Evolutionary conservation across 2,113 vertebrate genomes (phyloP), one percentile per base, ranked within the genome.

Genomic region (Colaptes auratus): DNA sequence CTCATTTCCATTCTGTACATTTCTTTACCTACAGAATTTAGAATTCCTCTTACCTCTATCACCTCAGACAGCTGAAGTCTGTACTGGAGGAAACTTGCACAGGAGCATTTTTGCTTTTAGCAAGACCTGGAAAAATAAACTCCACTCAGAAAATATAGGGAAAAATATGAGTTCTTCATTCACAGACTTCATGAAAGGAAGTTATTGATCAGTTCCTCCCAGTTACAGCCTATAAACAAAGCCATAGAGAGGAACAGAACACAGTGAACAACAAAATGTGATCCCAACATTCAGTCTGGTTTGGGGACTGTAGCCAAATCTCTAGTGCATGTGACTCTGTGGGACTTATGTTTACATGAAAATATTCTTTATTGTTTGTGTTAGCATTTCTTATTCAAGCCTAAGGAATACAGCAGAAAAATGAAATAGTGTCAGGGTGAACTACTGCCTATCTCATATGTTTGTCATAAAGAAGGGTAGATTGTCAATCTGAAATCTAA

Each of bases 11-110:
- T 27, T 27, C 55, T 70, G 27, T 75, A 59, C 44, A 63, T 73
- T 85, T 85, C 87, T 92, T 92, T 52, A 24, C 50, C 75, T 85
- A 69, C 46, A 82, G 48, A 75, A 58, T 87, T 91, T 87, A 76
- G 55, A 76, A 92, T 87, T 95, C 82, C 84, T 79, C 3, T 92
- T 78, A 52, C 73, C 48, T 93, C 35, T 63, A 13, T 64, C 70
- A 78, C 52, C 53, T 92, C 74, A 66, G 78, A 59, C 84, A 92
- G 46, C 7, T 53, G 66, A 89, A 95, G 23, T 60, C 55, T 58
- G 8, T n/a, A 60, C 4, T 65, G 20, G 59, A 36, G 27, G 30
- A 85, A 93, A 39, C 15, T 48, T 85, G 59, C 36, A 94, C 8
- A 63, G 78, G 44, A 78, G 18, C 7, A 61, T 60, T 72, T 87